Percentiles rank a stretch among this genome's conserved stretches.
phyloP scores from a whole-genome alignment of 1,140 invertebrate genomes.

The Drosophila punjabiensis region DNA sequence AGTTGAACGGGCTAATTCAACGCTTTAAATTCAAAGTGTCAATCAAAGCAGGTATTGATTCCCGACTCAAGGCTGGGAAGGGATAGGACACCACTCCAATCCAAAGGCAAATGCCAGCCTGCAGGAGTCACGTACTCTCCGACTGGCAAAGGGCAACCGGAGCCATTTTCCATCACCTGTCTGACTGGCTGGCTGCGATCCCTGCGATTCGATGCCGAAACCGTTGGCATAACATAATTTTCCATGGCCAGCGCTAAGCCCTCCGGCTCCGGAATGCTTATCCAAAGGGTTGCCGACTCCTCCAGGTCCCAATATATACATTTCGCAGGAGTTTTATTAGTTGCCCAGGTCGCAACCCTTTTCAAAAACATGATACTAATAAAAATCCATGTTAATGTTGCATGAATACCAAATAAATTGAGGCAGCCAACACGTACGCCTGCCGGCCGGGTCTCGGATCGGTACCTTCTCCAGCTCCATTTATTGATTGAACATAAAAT shows the following conservation, averaged over 20 bases:
- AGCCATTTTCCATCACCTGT: conserved; percentile 74
- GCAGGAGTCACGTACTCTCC: conserved; percentile 74
- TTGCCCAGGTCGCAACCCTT: conserved; percentile 64
- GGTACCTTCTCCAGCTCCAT: conserved; percentile 35
- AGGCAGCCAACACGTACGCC: conserved; percentile 71
- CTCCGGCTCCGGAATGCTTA: conserved; percentile 23
- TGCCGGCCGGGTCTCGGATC: neutral
- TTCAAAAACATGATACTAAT: conserved; percentile 84
- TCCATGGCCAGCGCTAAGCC: conserved; percentile 64
- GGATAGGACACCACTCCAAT: neutral
- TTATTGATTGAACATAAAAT: conserved; percentile 84
- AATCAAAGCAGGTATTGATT: conserved; percentile 77
- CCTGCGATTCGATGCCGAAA: conserved; percentile 24
- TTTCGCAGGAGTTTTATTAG: conserved; percentile 56
- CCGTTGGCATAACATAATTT: conserved; percentile 66
- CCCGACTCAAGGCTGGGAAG: conserved; percentile 30
- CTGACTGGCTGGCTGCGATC: conserved; percentile 45
- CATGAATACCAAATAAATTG: conserved; percentile 84
- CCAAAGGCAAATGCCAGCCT: conserved; percentile 29
- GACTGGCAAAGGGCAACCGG: conserved; percentile 47
- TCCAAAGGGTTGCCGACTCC: conserved; percentile 32
- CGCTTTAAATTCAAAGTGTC: conserved; percentile 76
- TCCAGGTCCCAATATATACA: conserved; percentile 15
- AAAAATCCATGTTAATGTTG: conserved; percentile 84
- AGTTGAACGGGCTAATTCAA: conserved; percentile 33